A percentile compares a stretch with the other conserved stretches of the same genome.
Conservation (phyloP, 2,888 invertebrate genomes). For the Amphimallon solstitiale region DNA sequence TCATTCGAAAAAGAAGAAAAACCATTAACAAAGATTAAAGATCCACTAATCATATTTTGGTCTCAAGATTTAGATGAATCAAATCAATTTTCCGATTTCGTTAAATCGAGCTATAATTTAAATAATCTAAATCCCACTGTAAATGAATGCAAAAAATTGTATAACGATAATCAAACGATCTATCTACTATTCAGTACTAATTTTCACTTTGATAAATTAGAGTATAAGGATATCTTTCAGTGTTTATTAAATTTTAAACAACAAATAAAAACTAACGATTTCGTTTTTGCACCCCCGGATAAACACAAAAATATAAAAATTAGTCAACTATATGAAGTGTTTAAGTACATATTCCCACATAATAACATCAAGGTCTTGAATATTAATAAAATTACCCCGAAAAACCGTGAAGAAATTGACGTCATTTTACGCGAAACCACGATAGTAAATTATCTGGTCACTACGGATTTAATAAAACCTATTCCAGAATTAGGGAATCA, state of each 20-base stretch:
- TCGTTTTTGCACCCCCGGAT: slow-evolving; percentile 33
- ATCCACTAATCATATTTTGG: slow-evolving; percentile 37
- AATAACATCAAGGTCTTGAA: slow-evolving; percentile 36
- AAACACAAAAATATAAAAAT: slow-evolving; percentile 33
- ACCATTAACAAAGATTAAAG: slow-evolving; percentile 32
- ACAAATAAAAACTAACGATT: slow-evolving; percentile 20
- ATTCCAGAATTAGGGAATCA: slow-evolving; percentile 37
- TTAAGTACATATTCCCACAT: slow-evolving; percentile 38
- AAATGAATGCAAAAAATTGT: slow-evolving; percentile 34
- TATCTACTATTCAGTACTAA: slow-evolving; percentile 30
- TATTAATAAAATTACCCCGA: not conserved
- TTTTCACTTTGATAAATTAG: slow-evolving; percentile 39
- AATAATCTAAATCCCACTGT: slow-evolving; percentile 14
- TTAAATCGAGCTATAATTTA: slow-evolving; percentile 33
- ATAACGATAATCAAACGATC: slow-evolving; percentile 32
- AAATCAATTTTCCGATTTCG: slow-evolving; percentile 29
- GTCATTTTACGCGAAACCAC: slow-evolving; percentile 8
- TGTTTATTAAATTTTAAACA: slow-evolving; percentile 31
- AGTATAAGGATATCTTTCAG: slow-evolving; percentile 37
- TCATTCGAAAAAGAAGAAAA: slow-evolving; percentile 30
- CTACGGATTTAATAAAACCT: slow-evolving; percentile 42
- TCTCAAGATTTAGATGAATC: slow-evolving; percentile 41
- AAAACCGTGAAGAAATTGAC: slow-evolving; percentile 25
- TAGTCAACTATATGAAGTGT: slow-evolving; percentile 31
- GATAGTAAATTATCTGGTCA: slow-evolving; percentile 39